Base-by-base conservation (phyloP, 2,888 invertebrate species). In the Esperia sulphurella region DNA sequence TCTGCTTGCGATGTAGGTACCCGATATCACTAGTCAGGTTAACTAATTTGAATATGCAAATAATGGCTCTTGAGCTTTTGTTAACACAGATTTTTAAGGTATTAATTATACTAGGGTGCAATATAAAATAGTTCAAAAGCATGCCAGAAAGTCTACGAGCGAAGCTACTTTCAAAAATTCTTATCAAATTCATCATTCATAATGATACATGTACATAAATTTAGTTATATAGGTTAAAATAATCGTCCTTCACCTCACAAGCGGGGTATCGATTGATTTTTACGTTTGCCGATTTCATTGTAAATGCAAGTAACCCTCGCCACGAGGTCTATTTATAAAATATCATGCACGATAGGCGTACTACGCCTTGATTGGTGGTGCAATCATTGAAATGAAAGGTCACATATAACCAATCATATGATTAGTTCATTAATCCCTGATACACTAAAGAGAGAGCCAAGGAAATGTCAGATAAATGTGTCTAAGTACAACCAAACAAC, bases 281-380 rank as follows among this genome's bases (percentile, higher is more conserved):
- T 59, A 63, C 63, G 64, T 61, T 70, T 68, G 59, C 62, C 57
- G 54, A 58, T 57, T 61, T 62, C 59, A 65, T 69, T 63, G 61
- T 61, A 63, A 63, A 68, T 69, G 61, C 65, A 68, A 55, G 61
- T 54, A 62, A 60, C 55, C 59, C 58, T 60, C 56, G 9, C 35
- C 54, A 51, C 44, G 49, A 39, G n/a, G 40, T 55, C 63, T 70
- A 68, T 68, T 68, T 69, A 61, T 65, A 63, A 43, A n/a, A 39
- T n/a, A 10, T n/a, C n/a, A 6, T 5, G 8, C 8, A 4, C 40
- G 45, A 54, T 46, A 57, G 58, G 51, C 62, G 61, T 65, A 63
- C 54, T 56, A 62, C 49, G 44, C 54, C 49, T 52, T 55, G 51
- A 39, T 45, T 30, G 41, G 38, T 50, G 43, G 50, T 49, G 43